A percentile compares a stretch with the other conserved stretches of the same genome.
Evolutionary conservation across 2,113 vertebrate genomes (phyloP).

Genomic region (Myxocyprinus asiaticus): DNA sequence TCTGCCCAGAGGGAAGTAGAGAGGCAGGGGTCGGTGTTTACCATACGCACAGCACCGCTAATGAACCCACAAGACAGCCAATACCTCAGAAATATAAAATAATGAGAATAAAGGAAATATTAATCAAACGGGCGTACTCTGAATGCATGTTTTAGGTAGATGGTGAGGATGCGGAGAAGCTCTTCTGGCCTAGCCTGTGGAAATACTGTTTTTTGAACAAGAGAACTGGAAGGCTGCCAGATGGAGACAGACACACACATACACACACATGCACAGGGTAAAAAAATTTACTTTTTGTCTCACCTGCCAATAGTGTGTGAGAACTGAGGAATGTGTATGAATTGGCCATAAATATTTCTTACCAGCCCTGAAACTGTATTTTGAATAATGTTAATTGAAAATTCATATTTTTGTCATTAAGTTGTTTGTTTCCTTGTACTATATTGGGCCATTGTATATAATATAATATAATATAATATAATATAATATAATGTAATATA

Average conservation of each 20-base stretch:
- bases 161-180: slow-evolving; percentile 46
- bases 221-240: slow-evolving; percentile 64
- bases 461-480: no score
- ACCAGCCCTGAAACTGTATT: no score
- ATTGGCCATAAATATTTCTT: no score
- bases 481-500: no score
- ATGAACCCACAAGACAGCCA: slow-evolving; percentile 61
- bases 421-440: no score
- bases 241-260: neutral
- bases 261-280: no score
- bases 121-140: slow-evolving; percentile 65
- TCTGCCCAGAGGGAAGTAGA: slow-evolving; percentile 58
- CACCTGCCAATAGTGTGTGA: no score
- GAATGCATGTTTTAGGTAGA: slow-evolving; percentile 56
- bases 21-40: slow-evolving; percentile 69
- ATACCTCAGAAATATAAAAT: slow-evolving; percentile 66
- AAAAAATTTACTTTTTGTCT: no score
- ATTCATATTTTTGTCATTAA: no score
- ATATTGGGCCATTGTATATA: no score
- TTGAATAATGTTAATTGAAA: no score
- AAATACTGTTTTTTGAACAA: slow-evolving; percentile 64
- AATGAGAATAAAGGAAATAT: slow-evolving; percentile 79
- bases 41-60: slow-evolving; percentile 63
- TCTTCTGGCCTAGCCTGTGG: slow-evolving; percentile 76
- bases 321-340: no score